These are phyloP conservation scores for Azemiops feae DNA, from an alignment of 2,113 vertebrate genomes.

Conservation along the genomic window DNA sequence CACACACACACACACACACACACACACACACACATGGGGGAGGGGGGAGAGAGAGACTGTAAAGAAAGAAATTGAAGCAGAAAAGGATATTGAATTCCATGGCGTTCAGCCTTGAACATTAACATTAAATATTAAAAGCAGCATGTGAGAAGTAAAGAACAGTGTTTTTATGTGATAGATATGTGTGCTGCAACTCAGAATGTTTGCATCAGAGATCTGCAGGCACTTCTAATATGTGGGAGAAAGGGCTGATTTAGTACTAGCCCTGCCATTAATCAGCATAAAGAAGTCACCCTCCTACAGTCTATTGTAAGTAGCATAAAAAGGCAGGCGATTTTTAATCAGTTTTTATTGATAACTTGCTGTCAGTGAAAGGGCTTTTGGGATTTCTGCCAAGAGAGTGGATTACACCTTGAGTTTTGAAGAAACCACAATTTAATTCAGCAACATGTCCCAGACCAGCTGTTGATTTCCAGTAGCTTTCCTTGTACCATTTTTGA, in stretches of 20 bases:
- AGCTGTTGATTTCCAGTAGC: neutral
- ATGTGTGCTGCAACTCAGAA: neutral
- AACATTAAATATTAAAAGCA: neutral
- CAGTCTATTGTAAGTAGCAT: neutral
- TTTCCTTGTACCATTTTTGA: neutral
- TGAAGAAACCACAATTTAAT: neutral
- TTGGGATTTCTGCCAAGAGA: neutral
- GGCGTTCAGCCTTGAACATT: neutral
- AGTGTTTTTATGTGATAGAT: neutral
- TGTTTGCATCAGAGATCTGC: neutral
- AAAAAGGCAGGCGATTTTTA: neutral
- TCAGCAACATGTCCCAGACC: neutral
- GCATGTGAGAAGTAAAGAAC: neutral
- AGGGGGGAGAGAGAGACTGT: no score
- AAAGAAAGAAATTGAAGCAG: neutral
- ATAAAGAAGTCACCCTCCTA: neutral
- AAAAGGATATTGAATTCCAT: neutral
- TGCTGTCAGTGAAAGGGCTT: neutral
- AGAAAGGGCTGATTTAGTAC: neutral
- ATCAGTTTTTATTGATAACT: neutral
- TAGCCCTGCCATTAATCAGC: neutral
- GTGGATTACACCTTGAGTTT: neutral
- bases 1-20: neutral
- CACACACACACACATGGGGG: no score
- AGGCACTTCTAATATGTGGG: neutral